Percentiles rank a stretch among this genome's conserved stretches.
These are phyloP conservation scores for Vanessa atalanta DNA, from an alignment of 1,140 invertebrate species.

Conservation along the genomic window DNA sequence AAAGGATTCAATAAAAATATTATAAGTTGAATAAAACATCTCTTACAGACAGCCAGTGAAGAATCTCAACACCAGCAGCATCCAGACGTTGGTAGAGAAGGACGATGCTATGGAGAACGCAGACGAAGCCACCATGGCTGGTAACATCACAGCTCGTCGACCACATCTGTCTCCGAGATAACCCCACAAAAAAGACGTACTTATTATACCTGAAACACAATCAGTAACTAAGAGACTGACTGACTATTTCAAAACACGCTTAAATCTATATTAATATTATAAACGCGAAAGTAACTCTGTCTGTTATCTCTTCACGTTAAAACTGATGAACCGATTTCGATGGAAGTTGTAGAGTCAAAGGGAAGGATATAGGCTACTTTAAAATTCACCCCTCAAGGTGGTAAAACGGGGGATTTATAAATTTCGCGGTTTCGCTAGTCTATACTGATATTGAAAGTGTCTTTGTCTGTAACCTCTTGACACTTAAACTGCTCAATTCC, in stretches of 20 bases:
- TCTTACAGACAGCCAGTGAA: slow-evolving; percentile 86
- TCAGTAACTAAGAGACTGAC: not conserved
- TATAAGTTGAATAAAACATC: not conserved
- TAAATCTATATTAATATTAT: too few relatives aligned
- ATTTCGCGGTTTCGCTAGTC: too few relatives aligned
- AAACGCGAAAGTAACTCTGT: too few relatives aligned
- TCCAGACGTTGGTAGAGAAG: slow-evolving; percentile 81
- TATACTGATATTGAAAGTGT: too few relatives aligned
- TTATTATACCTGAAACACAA: slow-evolving; percentile 84
- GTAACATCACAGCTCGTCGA: slow-evolving; percentile 82
- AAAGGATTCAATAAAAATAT: not conserved
- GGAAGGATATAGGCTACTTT: too few relatives aligned
- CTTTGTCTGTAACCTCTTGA: too few relatives aligned
- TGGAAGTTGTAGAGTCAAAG: too few relatives aligned
- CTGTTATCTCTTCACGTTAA: too few relatives aligned
- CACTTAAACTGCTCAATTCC: too few relatives aligned
- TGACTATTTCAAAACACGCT: not conserved
- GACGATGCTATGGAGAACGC: slow-evolving; percentile 82
- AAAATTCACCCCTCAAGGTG: too few relatives aligned
- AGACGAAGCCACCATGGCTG: slow-evolving; percentile 82
- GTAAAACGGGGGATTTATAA: too few relatives aligned
- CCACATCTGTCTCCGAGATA: slow-evolving; percentile 86
- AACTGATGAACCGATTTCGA: too few relatives aligned
- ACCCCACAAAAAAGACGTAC: slow-evolving; percentile 88
- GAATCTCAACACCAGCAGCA: slow-evolving; percentile 83